Conservation (phyloP, 2,888 invertebrate genomes). For the Thelaira solivaga region DNA sequence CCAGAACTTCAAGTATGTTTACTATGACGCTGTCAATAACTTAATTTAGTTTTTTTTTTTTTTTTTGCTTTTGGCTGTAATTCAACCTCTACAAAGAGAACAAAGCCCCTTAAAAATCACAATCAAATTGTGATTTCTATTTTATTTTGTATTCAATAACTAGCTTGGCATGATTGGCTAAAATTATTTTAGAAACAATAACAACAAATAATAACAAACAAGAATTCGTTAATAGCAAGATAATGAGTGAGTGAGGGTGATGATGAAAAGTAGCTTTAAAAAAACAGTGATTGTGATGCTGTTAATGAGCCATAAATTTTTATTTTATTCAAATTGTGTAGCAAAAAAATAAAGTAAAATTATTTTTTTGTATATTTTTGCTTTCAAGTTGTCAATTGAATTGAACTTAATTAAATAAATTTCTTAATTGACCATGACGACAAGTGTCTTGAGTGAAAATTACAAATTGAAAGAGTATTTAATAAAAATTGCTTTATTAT, state of each 20-base stretch:
- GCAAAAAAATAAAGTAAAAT: too few relatives aligned
- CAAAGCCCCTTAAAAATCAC: slow-evolving; percentile 17
- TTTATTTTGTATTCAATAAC: too few relatives aligned
- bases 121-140: slow-evolving; percentile 9
- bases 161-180: slow-evolving; percentile 30
- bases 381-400: too few relatives aligned
- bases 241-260: neutral
- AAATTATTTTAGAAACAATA: slow-evolving; percentile 25
- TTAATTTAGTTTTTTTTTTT: slow-evolving; percentile 8
- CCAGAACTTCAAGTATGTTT: slow-evolving; percentile 53
- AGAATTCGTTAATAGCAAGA: neutral
- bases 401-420: too few relatives aligned
- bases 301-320: too few relatives aligned
- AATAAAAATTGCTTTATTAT: too few relatives aligned
- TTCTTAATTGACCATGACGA: too few relatives aligned
- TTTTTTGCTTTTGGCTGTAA: neutral
- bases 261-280: slow-evolving; percentile 8
- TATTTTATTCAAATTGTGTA: too few relatives aligned
- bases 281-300: neutral
- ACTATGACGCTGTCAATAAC: slow-evolving; percentile 58
- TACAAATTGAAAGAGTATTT: too few relatives aligned
- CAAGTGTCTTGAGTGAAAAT: too few relatives aligned
- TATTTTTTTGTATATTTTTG: too few relatives aligned
- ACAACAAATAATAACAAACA: slow-evolving; percentile 8
- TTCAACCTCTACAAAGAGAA: neutral